Conservation (phyloP, 2,113 vertebrate species). For the Calyptommatus sinebrachiatus region DNA sequence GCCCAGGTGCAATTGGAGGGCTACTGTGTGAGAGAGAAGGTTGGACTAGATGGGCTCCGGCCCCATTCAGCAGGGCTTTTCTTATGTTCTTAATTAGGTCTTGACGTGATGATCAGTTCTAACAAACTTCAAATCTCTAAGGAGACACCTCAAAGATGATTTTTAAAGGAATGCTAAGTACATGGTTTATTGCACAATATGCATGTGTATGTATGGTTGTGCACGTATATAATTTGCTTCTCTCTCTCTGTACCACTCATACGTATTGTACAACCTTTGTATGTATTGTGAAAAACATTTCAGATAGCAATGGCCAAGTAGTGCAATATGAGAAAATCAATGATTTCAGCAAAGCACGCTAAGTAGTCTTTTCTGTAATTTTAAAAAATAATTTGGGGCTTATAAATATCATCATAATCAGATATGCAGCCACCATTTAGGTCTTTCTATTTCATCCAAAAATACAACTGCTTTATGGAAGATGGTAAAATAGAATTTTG, state of each 20-base stretch:
- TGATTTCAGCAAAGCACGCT: conserved; percentile 37
- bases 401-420: conserved; percentile 23
- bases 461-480: conserved; percentile 54
- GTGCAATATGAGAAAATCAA: not conserved
- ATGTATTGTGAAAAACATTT: conserved; percentile 25
- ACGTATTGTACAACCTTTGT: not conserved
- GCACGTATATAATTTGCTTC: not conserved
- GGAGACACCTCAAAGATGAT: conserved; percentile 5
- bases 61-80: too few relatives aligned
- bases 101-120: not conserved
- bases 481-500: conserved; percentile 59
- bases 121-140: not conserved
- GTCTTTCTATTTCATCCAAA: conserved; percentile 50
- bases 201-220: not conserved
- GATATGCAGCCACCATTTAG: conserved; percentile 42
- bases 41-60: too few relatives aligned
- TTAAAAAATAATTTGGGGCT: conserved; percentile 47
- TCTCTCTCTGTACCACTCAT: not conserved
- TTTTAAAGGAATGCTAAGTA: not conserved
- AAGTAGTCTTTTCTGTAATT: conserved; percentile 21
- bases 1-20: too few relatives aligned
- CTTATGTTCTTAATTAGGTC: not conserved
- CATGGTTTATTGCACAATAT: conserved; percentile 6
- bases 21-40: too few relatives aligned
- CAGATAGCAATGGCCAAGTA: not conserved